phyloP scores from a whole-genome alignment of 2,888 invertebrate species.

The Imbricaverruca yamaguchii region DNA sequence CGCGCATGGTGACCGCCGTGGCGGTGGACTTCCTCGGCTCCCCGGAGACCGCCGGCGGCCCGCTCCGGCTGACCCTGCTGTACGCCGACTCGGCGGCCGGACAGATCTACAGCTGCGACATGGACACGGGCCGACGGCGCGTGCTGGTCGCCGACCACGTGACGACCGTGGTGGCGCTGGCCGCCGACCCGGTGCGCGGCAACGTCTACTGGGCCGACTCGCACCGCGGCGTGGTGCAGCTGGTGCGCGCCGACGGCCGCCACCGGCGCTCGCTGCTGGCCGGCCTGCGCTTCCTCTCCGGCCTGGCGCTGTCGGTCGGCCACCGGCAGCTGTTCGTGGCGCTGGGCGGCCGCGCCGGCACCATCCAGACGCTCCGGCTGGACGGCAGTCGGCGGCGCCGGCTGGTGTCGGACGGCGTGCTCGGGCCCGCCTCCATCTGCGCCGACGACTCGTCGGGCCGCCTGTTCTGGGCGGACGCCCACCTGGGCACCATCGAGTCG shows the following conservation, averaged over 20 bases:
- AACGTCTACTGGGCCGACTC: conserved; percentile 19
- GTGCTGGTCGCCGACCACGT: background rate
- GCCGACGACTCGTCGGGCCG: background rate
- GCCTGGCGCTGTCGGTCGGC: background rate
- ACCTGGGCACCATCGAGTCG: background rate
- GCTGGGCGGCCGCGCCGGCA: background rate
- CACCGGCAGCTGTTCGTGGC: background rate
- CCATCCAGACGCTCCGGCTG: conserved; percentile 4
- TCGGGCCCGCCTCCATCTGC: background rate
- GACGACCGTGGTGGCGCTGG: background rate
- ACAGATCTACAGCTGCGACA: background rate
- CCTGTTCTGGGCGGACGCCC: conserved; percentile 13
- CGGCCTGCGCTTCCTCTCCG: background rate
- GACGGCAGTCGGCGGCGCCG: background rate
- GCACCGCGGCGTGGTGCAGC: background rate
- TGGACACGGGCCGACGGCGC: background rate
- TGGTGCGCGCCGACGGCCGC: background rate
- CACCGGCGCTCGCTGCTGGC: background rate
- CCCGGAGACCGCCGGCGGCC: background rate
- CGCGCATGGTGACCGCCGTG: conserved; percentile 1
- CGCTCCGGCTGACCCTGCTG: background rate
- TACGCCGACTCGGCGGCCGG: background rate
- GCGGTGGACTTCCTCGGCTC: background rate
- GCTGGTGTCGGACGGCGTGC: background rate
- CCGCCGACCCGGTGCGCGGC: conserved; percentile 1